Evolutionary conservation across 2,113 vertebrate genomes (phyloP), one percentile per base, ranked within the genome.

Genomic region (Daubentonia madagascariensis): DNA sequence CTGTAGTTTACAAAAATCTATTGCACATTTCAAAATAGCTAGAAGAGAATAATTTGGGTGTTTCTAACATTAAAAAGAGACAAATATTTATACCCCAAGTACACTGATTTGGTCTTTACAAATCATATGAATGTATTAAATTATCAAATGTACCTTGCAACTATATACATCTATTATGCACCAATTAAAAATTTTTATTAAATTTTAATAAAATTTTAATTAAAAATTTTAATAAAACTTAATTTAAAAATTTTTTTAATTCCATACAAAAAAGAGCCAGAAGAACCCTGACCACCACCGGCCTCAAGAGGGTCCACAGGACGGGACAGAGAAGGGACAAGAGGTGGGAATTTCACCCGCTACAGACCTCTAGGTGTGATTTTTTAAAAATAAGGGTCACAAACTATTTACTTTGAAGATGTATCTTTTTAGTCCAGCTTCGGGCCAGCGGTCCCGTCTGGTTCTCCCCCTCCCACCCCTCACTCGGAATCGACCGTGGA

Each of bases 241-340:
- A 57, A 57, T 57, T 57, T 20, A 57, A 57, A 54, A 22, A 57
- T 57, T 52, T 52, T 50, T 50, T 61, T 28, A 35, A 25, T 72
- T 12, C 10, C 25, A 61, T 7, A 59, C 13, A 59, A 67, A 40
- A 57, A 65, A 70, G 20, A 30, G 5, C 28, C 52, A 13, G 67
- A 65, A 91, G 43, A 68, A n/a, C 30, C 6, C 6, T 1, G 8
- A 32, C 11, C 48, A 11, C 5, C 11, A 14, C 22, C 3, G 8
- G 9, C 2, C 8, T 0, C 5, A 3, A 8, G 13, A 8, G 76
- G 37, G 20, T 40, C 23, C 1, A 0, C 14, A 5, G 18, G 40
- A 20, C 0, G 25, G n/a, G 20, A 23, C 28, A 54, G 40, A 25
- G 0, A 16, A 12, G 5, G 16, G n/a, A 68, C 0, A 1, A 5